A percentile compares a stretch with the other conserved stretches of the same genome.
phyloP scores from a whole-genome alignment of 2,797 vertebrate genomes.

The Pseudochirops corinnae region DNA sequence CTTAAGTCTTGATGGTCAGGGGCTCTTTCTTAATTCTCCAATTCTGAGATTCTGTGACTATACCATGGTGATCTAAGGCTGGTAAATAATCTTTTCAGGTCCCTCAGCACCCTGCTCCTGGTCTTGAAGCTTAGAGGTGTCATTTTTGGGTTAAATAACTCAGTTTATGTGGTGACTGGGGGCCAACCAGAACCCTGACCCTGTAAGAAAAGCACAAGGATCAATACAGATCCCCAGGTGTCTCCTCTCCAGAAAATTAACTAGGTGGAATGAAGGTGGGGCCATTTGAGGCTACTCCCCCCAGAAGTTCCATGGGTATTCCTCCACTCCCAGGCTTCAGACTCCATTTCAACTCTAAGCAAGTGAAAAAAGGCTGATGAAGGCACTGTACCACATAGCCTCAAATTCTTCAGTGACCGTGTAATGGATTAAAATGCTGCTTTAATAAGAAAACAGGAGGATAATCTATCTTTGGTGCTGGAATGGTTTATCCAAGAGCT shows the following conservation, averaged over 20 bases:
- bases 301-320: background rate
- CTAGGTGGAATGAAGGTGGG: background rate
- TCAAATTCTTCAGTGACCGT: background rate
- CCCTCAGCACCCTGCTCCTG: background rate
- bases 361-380: background rate
- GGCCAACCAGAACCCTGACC: background rate
- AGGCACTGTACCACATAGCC: background rate
- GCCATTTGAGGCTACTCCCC: background rate
- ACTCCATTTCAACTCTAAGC: background rate
- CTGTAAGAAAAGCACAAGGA: background rate
- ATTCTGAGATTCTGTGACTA: background rate
- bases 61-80: background rate
- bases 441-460: constrained; percentile 7
- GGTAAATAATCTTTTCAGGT: background rate
- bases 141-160: background rate
- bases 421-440: constrained; percentile 8
- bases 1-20: background rate
- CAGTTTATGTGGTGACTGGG: background rate
- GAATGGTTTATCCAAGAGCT: background rate
- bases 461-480: constrained; percentile 14
- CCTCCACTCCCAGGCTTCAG: background rate
- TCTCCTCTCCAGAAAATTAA: background rate
- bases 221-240: background rate
- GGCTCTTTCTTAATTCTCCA: background rate
- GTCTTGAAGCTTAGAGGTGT: background rate